A percentile compares a stretch with the other conserved stretches of the same genome.
phyloP scores from a whole-genome alignment of 2,113 vertebrate species.

The Pica pica region DNA sequence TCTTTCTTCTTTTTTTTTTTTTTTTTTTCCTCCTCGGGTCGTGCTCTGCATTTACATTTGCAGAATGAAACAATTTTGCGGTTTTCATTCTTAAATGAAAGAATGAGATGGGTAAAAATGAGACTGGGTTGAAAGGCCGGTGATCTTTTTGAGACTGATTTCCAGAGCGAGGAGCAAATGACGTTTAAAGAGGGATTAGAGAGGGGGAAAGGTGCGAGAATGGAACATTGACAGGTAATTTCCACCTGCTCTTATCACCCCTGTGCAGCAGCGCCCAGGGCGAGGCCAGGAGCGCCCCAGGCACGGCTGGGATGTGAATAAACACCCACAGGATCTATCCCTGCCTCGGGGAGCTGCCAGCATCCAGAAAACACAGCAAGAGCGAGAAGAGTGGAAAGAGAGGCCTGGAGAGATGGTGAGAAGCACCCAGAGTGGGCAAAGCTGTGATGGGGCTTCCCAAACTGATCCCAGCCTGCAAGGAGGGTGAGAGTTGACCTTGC shows the following conservation, averaged over 20 bases:
- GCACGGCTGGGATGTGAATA: not conserved
- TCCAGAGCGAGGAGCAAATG: not conserved
- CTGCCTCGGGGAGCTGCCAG: not conserved
- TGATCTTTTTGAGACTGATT: not conserved
- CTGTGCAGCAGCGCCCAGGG: not conserved
- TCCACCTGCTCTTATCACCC: not conserved
- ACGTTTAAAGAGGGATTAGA: not conserved
- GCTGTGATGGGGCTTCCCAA: not conserved
- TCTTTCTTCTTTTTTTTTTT: not conserved
- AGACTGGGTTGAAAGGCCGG: not conserved
- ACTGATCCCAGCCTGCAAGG: not conserved
- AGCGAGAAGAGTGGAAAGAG: not conserved
- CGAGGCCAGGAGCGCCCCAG: fast-evolving
- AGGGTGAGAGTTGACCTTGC: not conserved
- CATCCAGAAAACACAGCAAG: not conserved
- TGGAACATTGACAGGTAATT: not conserved
- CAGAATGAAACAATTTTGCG: not conserved
- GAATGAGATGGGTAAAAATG: not conserved
- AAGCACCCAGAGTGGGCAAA: not conserved
- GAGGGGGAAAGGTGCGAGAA: not conserved
- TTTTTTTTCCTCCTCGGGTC: fast-evolving
- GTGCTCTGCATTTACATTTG: not conserved
- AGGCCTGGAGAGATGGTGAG: not conserved
- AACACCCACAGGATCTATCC: not conserved
- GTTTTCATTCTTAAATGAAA: not conserved